Base-by-base conservation (phyloP, 2,888 invertebrate genomes). In the Lypha dubia region DNA sequence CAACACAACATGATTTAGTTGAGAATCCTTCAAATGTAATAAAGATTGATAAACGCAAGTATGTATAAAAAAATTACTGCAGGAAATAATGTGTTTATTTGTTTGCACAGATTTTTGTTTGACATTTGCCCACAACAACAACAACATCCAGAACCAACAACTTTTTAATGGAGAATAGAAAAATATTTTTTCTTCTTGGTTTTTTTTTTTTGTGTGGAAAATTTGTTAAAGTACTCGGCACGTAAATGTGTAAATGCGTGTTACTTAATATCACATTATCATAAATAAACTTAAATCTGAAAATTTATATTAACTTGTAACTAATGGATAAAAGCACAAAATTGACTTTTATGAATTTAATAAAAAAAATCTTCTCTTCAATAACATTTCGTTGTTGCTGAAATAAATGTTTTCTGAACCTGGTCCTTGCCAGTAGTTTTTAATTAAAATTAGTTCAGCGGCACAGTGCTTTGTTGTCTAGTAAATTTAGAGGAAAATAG, bases 1-100 rank as follows among this genome's bases (percentile, higher is more conserved):
- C n/a, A 9, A 70, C 41, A 49, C 15, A 60, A 77, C 51, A 41
- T 60, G 77, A 68, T 77, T 77, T 60, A 3, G 56, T 35, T 65
- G n/a, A 56, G 32, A 28, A 67, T 58, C 22, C 58, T 58, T 58
- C 67, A 60, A 20, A 68, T 20, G 49, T 58, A 49, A 77, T 49
- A 60, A 24, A 60, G 35, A 60, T 51, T 17, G 60, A 68, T 51
- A 77, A 60, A 24, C 20, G 20, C 51, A 60, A 77, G 41, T 22
- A 28, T 4, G 11, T 38, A 3, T 38, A n/a, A 28, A 15, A n/a
- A 20, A 32, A 41, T 44, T 20, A 15, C 3, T 67, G 4, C 41
- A 51, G 24, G 20, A 41, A 63, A 44, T 44, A 20, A 38, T 60
- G 38, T 68, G 11, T 49, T 68, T 68, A 77, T 68, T 60, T 70